Evolutionary conservation across 2,888 invertebrate species (phyloP).

Genomic region (Chalcosyrphus nemorum): DNA sequence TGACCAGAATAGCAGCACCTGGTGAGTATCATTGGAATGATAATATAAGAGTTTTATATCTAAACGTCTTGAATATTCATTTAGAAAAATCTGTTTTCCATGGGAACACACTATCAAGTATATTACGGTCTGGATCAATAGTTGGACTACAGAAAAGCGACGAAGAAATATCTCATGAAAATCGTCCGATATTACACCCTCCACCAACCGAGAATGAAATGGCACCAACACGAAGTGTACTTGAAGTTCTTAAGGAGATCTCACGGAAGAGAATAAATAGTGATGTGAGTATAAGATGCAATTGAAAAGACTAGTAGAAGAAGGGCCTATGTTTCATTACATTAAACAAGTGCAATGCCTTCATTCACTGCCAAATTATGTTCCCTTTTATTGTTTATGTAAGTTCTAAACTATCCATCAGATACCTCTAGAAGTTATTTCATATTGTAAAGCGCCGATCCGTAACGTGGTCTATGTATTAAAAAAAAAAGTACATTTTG

Average conservation of each 20-base stretch:
- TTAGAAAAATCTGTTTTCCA: slow-evolving; percentile 77
- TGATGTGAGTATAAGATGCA: slow-evolving; percentile 73
- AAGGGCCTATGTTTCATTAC: too few species aligned
- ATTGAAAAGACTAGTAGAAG: too few species aligned
- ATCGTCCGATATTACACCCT: slow-evolving; percentile 80
- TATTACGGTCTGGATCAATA: slow-evolving; percentile 79
- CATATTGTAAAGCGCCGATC: too few species aligned
- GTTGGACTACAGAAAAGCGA: slow-evolving; percentile 77
- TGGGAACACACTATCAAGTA: slow-evolving; percentile 79
- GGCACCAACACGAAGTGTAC: slow-evolving; percentile 83
- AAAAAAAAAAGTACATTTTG: too few species aligned
- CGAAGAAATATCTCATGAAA: slow-evolving; percentile 79
- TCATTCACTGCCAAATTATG: too few species aligned
- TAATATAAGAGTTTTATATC: too few species aligned
- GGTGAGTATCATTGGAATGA: slow-evolving; percentile 74
- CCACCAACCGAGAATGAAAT: slow-evolving; percentile 80
- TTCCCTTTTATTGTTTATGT: too few species aligned
- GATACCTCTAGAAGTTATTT: too few species aligned
- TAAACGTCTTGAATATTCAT: slow-evolving; percentile 29
- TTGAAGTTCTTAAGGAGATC: slow-evolving; percentile 84
- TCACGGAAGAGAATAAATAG: slow-evolving; percentile 84
- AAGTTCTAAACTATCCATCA: too few species aligned
- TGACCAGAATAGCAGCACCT: slow-evolving; percentile 80
- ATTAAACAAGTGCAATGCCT: too few species aligned
- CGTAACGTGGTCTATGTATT: too few species aligned